Base-by-base conservation (phyloP, 1,140 invertebrate genomes). In the Druon quercuslanigerum region DNA sequence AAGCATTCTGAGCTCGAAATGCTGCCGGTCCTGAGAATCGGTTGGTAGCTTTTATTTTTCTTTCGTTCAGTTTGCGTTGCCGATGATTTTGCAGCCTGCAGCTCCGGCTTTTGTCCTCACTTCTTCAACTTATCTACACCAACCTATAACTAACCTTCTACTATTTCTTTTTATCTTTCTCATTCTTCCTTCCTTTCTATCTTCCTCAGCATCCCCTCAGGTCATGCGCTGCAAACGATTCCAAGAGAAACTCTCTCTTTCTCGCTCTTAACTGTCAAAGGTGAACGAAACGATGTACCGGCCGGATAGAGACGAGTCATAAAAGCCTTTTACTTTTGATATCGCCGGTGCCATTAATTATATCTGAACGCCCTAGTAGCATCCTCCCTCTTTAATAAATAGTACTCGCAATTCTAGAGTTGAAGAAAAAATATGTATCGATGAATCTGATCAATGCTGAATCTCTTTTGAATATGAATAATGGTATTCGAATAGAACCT, bases 1-100 rank as follows among this genome's bases (percentile, higher is more conserved):
- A 81, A 76, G 78, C 79, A 60, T 60, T 60, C 19, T 11, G 57
- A 60, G 19, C 25, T 60, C 57, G 57, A 60, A 60, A 60, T 51
- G 56, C 20, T 51, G 50, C 51, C 19, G 50, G 57, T 33, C 60
- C 19, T 51, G 57, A 54, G 75, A 52, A 71, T 66, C 54, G 56
- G 14, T n/a, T 51, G 33, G 74, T 50, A 33, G 54, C n/a, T 50
- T 46, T 71, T 50, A 51, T 71, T 54, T 72, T 72, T 20, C 70
- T 60, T 75, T 20, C 51, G 8, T 46, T 51, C 60, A 60, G 50
- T 60, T 75, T 66, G 54, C 74, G 40, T 25, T 50, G 52, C 50
- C 46, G 9, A 60, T 16, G n/a, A 14, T 46, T 33, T 50, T 73
- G 14, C 50, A 20, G 51, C 14, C 16, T 14, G 40, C 75, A 52